Evolutionary conservation across 1,140 invertebrate genomes (phyloP), one percentile per base, ranked within the genome.

Genomic region (Capitella teleta): DNA sequence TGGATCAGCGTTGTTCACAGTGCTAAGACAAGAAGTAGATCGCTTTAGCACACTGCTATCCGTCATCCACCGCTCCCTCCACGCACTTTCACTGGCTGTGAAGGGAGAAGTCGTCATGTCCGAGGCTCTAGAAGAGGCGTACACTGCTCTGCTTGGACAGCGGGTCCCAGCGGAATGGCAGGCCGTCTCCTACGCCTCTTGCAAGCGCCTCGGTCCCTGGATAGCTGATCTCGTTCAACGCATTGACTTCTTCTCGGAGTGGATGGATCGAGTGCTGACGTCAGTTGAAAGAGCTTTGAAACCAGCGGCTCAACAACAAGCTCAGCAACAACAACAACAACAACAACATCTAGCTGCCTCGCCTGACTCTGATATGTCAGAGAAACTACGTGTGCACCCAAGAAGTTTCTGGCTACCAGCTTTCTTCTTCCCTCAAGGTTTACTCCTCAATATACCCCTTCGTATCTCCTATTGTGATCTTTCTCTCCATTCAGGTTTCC

Each of bases 61-160:
- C 36, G 70, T 82, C 5, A 68, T 91, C 48, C 82, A 86, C 58
- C 65, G 62, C 3, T 84, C 83, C 1, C 74, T 89, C 55, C 72
- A 73, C 28, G 80, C 83, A 57, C 67, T 91, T 21, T 77, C 82
- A 58, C 83, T 83, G 64, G 87, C 86, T 5, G 86, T 90, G 23
- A 75, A 74, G 73, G 87, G 87, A 34, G 77, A 89, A 34, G 80
- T 88, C 19, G 83, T 89, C 1, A 89, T 91, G 86, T 88, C 85
- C 2, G 85, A 87, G 54, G 77, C 78, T 32, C 74, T 88, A 50
- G 87, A 91, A 69, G 80, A 81, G 58, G 80, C 87, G 2, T 88
- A 84, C 59, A 78, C 75, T 44, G 74, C 86, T 0, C 78, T 90
- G 43, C 64, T 86, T 0, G 81, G 80, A 50, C 87, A 88, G 70